Conservation (phyloP, 2,797 vertebrate species). For the Danionella dracula region DNA sequence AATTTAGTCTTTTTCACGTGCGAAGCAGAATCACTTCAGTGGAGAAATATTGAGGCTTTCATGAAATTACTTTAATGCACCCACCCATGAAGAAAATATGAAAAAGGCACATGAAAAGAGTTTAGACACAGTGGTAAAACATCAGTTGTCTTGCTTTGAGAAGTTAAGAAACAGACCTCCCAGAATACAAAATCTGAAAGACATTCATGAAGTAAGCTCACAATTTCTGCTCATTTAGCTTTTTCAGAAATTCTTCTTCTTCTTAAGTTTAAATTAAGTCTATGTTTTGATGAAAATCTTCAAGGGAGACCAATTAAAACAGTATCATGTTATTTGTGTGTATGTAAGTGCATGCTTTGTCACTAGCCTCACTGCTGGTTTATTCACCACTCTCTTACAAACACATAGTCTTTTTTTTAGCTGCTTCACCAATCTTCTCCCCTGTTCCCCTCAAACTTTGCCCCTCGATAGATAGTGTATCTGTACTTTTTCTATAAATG, state of each 20-base stretch:
- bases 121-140: conserved; percentile 30
- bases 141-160: conserved; percentile 29
- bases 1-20: conserved; percentile 9
- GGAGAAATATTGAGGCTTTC: neutral
- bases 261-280: no score
- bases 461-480: conserved; percentile 34
- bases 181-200: conserved; percentile 62
- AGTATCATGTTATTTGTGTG: neutral
- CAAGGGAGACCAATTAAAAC: no score
- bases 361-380: neutral
- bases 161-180: conserved; percentile 58
- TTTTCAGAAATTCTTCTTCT: no score
- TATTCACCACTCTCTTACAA: conserved; percentile 13
- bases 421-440: conserved; percentile 49
- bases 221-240: no score
- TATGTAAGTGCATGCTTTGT: conserved; percentile 17
- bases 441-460: neutral
- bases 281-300: no score
- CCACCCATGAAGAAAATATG: conserved; percentile 20
- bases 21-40: neutral
- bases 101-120: conserved; percentile 30
- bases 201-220: conserved; percentile 54
- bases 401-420: conserved; percentile 34
- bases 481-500: conserved; percentile 44
- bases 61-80: conserved; percentile 14